A percentile compares a stretch with the other conserved stretches of the same genome.
Evolutionary conservation across 2,113 vertebrate species (phyloP).

Genomic region (Lonchura striata): DNA sequence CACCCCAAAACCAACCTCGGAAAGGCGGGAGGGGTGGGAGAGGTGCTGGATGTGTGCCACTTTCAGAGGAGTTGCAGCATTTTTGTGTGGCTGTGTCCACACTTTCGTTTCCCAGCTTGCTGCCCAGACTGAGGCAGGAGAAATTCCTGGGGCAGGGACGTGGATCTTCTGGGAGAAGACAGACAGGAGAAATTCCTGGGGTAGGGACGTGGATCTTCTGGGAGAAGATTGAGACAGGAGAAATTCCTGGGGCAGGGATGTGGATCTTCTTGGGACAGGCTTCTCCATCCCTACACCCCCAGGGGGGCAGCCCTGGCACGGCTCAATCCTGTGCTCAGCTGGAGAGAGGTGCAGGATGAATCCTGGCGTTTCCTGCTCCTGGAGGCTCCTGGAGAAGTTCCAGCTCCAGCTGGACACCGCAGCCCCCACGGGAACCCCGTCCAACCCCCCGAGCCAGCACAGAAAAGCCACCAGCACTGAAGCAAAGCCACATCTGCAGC

Average conservation of each 20-base stretch:
- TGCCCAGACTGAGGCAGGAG: not conserved
- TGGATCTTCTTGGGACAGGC: not conserved
- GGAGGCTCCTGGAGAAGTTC: not conserved
- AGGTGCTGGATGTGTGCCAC: fast-evolving
- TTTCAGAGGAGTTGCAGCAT: fast-evolving
- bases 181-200: not conserved
- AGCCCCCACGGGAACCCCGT: not conserved
- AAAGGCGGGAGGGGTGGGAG: fast-evolving
- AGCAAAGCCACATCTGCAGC: not conserved
- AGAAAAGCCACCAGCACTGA: not conserved
- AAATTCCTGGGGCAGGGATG: fast-evolving
- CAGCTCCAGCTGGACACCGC: not conserved
- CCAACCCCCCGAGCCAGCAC: not conserved
- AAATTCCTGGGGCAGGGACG: fast-evolving
- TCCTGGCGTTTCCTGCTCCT: fast-evolving
- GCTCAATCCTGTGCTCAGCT: fast-evolving
- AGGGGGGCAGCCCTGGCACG: fast-evolving
- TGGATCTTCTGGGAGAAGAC: not conserved
- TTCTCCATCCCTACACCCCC: not conserved
- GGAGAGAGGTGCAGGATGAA: fast-evolving
- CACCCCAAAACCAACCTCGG: fast-evolving
- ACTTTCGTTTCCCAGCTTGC: fast-evolving
- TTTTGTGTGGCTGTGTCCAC: fast-evolving
- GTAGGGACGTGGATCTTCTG: not conserved
- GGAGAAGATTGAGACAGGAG: too few relatives aligned